Base-by-base conservation (phyloP, 2,888 invertebrate genomes). In the Patella ulyssiponensis region DNA sequence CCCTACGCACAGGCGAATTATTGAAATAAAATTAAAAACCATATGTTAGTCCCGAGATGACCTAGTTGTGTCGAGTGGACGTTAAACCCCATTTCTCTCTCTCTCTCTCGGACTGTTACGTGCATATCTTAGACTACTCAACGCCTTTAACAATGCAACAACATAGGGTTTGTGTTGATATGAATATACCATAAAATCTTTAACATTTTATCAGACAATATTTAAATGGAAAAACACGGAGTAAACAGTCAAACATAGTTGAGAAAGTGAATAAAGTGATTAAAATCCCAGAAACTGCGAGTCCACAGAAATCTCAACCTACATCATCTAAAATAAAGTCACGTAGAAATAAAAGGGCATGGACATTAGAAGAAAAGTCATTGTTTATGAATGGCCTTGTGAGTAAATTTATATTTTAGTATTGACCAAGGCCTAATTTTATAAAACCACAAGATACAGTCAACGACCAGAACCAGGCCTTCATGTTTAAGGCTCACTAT, bases 361-460 rank as follows among this genome's bases (percentile, higher is more conserved):
- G 89, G 89, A 87, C 86, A 69, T 85, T 86, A 33, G 88, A 89
- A 20, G 90, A 90, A 75, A 89, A 88, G 73, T 79, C 85, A 15
- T 73, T 86, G 76, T 89, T 90, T 74, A 74, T 84, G 12, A 83
- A 82, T 76, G 88, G 88, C 75, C 77, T 90, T 88, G 90, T 90
- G 80, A 73, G 82, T 79, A 33, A 58, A 69, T 23, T n/a, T 20
- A 52, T 15, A 20, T 77, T 77, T n/a, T 73, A 12, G 33, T 44
- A 20, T 64, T 17, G 23, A 23, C 27, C 44, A 44, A 9, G 44
- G 44, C 44, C 7, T 9, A 44, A 4, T 44, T 44, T 44, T 44
- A 44, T 44, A 44, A 44, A 44, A 44, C 44, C 9, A 44, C 9
- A 44, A 44, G 44, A 9, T 44, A 44, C 9, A 9, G 9, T 44